A percentile compares a stretch with the other conserved stretches of the same genome.
Evolutionary conservation across 1,140 invertebrate genomes (phyloP).

Genomic region (Drosophila chauvacae): DNA sequence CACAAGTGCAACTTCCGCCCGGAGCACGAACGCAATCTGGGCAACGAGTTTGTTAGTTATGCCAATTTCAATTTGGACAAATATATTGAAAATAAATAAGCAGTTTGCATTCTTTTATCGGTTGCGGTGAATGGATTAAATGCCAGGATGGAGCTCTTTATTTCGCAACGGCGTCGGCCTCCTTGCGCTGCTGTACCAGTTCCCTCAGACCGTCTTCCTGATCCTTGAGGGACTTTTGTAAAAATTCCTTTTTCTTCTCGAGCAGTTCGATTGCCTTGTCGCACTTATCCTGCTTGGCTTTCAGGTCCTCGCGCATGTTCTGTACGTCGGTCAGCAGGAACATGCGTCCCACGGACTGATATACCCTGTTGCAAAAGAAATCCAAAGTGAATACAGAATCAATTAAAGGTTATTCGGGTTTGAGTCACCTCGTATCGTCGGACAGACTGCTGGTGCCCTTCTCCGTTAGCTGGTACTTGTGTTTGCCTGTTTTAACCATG

Average conservation of each 20-base stretch:
- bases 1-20: conserved; percentile 90
- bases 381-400: neutral
- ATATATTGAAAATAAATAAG: conserved; percentile 78
- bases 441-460: conserved; percentile 73
- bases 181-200: conserved; percentile 81
- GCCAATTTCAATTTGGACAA: conserved; percentile 92
- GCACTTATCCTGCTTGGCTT: conserved; percentile 79
- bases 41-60: conserved; percentile 96
- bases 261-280: conserved; percentile 77
- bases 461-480: conserved; percentile 81
- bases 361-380: conserved; percentile 55
- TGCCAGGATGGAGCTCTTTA: conserved; percentile 25
- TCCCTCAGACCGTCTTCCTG: conserved; percentile 82
- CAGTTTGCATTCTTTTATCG: conserved; percentile 20
- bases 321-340: conserved; percentile 79
- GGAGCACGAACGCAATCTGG: conserved; percentile 94
- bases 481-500: conserved; percentile 80
- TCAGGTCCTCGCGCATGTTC: conserved; percentile 77
- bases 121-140: conserved; percentile 10
- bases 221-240: conserved; percentile 78
- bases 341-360: conserved; percentile 82
- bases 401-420: neutral
- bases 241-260: conserved; percentile 79
- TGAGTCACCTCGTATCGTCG: conserved; percentile 66
- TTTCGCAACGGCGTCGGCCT: conserved; percentile 64